phyloP scores from a whole-genome alignment of 2,888 invertebrate genomes.

The Plutella xylostella region DNA sequence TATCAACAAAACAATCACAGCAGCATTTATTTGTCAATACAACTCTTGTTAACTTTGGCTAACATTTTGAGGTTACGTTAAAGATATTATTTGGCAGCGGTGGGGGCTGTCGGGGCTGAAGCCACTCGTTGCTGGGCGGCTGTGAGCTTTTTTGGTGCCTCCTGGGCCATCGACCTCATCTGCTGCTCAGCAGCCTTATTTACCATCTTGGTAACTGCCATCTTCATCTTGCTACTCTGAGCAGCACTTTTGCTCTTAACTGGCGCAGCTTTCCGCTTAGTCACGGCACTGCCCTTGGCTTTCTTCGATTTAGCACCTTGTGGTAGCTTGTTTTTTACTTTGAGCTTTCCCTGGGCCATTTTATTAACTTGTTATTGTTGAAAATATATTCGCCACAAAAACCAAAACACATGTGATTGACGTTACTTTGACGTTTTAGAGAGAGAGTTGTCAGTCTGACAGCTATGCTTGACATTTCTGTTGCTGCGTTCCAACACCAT shows the following conservation, averaged over 20 bases:
- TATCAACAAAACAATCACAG: too few relatives aligned
- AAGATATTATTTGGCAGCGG: constrained; percentile 41
- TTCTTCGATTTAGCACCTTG: constrained; percentile 64
- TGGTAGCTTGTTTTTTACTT: constrained; percentile 74
- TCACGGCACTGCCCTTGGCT: constrained; percentile 63
- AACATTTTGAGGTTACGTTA: constrained; percentile 14
- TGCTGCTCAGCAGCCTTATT: constrained; percentile 77
- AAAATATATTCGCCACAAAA: neutral
- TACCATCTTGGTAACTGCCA: constrained; percentile 76
- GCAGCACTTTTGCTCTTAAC: constrained; percentile 72
- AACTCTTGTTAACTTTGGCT: too few relatives aligned
- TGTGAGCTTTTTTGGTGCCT: constrained; percentile 55
- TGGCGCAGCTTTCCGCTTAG: constrained; percentile 74
- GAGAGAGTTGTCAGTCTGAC: neutral
- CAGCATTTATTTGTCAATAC: too few relatives aligned
- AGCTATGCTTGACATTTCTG: neutral
- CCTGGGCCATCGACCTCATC: constrained; percentile 68
- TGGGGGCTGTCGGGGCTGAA: constrained; percentile 51
- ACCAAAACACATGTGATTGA: neutral
- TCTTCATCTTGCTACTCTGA: constrained; percentile 74
- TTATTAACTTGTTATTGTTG: constrained; percentile 5
- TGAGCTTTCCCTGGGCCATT: constrained; percentile 79
- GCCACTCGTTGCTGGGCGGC: constrained; percentile 58
- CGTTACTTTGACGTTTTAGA: neutral
- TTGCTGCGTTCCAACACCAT: constrained; percentile 1